A percentile compares a stretch with the other conserved stretches of the same genome.
phyloP scores from a whole-genome alignment of 2,797 vertebrate species.

The Forpus xanthops region DNA sequence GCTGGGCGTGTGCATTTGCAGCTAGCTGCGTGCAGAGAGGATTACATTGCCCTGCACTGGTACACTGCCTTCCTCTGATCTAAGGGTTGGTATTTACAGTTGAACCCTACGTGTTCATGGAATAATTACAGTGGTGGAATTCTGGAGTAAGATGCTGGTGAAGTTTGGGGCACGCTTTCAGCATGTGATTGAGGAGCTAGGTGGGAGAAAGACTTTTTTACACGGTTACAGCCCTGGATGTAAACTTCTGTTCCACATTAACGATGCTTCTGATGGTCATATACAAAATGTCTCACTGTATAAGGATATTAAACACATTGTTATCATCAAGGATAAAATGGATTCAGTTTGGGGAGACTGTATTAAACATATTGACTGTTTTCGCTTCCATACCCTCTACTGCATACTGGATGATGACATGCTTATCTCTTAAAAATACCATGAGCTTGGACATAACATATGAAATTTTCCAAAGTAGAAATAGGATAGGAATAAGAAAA shows the following conservation, averaged over 20 bases:
- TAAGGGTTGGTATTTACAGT: not conserved
- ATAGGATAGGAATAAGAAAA: not conserved
- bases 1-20: accelerated
- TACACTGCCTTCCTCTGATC: not conserved
- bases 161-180: not conserved
- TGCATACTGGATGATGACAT: not conserved
- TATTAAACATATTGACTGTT: not conserved
- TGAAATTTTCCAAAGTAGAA: not conserved
- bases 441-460: not conserved
- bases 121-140: not conserved
- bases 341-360: not conserved
- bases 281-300: not conserved
- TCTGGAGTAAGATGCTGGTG: not conserved
- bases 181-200: not conserved
- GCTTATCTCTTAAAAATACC: slow-evolving; percentile 12
- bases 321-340: not conserved
- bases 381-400: not conserved
- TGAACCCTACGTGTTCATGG: not conserved
- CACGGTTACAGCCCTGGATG: not conserved
- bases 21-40: not conserved
- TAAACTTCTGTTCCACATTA: not conserved
- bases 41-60: accelerated
- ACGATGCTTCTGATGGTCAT: not conserved
- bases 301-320: slow-evolving; percentile 8
- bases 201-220: not conserved